Percentiles rank a stretch among this genome's conserved stretches.
Evolutionary conservation across 2,888 invertebrate genomes (phyloP).

Genomic region (Cyclophora albipunctata): DNA sequence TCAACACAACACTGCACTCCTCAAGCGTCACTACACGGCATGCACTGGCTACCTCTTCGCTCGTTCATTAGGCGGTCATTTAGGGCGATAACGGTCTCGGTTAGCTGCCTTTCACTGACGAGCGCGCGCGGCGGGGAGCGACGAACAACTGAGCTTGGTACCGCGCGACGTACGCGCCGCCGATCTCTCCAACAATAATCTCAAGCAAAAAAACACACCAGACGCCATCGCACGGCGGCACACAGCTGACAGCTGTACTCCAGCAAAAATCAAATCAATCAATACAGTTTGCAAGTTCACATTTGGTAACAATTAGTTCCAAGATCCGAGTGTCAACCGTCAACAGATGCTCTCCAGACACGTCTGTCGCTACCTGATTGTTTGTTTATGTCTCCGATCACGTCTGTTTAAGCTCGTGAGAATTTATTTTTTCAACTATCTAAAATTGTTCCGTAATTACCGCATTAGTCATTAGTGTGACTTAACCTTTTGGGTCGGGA

Average conservation of each 20-base stretch:
- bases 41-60: constrained; percentile 69
- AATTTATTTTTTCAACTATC: constrained; percentile 14
- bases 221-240: constrained; percentile 19
- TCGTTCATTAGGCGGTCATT: constrained; percentile 70
- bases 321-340: constrained; percentile 13
- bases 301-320: constrained; percentile 37
- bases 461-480: constrained; percentile 6
- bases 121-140: constrained; percentile 58
- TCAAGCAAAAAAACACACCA: constrained; percentile 46
- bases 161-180: constrained; percentile 48
- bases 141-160: constrained; percentile 47
- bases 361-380: constrained; percentile 10
- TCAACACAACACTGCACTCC: constrained; percentile 71
- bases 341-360: constrained; percentile 20
- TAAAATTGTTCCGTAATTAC: constrained; percentile 14
- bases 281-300: constrained; percentile 35
- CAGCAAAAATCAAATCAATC: constrained; percentile 41
- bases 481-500: constrained; percentile 13
- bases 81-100: constrained; percentile 64
- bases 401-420: constrained; percentile 10
- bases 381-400: constrained; percentile 14
- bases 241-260: constrained; percentile 32
- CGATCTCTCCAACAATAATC: constrained; percentile 54
- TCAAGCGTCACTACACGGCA: constrained; percentile 62
- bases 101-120: constrained; percentile 25